phyloP scores from a whole-genome alignment of 2,113 vertebrate species.

The Thunnus maccoyii region DNA sequence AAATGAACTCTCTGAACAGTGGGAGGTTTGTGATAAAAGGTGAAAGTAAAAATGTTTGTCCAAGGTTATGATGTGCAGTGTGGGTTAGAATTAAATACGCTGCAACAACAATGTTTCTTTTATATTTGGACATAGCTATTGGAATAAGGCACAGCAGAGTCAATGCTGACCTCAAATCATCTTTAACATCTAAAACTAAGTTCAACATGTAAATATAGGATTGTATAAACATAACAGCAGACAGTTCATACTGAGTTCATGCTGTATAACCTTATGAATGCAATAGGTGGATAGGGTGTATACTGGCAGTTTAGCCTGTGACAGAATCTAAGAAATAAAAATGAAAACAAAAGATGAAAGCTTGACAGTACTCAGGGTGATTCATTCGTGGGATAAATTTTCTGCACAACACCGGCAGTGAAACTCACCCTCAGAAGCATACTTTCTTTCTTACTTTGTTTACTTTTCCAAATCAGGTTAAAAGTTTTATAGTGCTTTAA shows the following conservation, averaged over 20 bases:
- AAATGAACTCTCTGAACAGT: not conserved
- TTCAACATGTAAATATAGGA: slow-evolving; percentile 4
- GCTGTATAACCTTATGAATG: too few relatives aligned
- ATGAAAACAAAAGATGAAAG: not conserved
- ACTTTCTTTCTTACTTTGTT: too few relatives aligned
- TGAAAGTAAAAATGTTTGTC: slow-evolving; percentile 10
- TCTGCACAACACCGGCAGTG: not conserved
- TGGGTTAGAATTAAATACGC: not conserved
- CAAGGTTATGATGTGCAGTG: not conserved
- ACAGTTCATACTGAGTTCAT: too few relatives aligned
- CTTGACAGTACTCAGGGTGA: not conserved
- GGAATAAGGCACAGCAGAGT: slow-evolving; percentile 2
- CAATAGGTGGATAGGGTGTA: too few relatives aligned
- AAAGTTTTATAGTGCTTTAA: not conserved
- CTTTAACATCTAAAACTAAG: not conserved
- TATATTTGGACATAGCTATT: not conserved
- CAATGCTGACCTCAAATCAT: not conserved
- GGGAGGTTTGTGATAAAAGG: not conserved
- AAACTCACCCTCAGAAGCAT: not conserved
- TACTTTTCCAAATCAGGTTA: not conserved
- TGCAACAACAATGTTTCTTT: not conserved
- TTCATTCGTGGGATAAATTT: not conserved
- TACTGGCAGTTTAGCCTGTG: too few relatives aligned
- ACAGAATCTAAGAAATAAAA: too few relatives aligned
- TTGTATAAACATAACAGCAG: not conserved